Percentiles rank a stretch among this genome's conserved stretches.
Evolutionary conservation across 2,888 invertebrate genomes (phyloP).

Genomic region (Fragum fragum): DNA sequence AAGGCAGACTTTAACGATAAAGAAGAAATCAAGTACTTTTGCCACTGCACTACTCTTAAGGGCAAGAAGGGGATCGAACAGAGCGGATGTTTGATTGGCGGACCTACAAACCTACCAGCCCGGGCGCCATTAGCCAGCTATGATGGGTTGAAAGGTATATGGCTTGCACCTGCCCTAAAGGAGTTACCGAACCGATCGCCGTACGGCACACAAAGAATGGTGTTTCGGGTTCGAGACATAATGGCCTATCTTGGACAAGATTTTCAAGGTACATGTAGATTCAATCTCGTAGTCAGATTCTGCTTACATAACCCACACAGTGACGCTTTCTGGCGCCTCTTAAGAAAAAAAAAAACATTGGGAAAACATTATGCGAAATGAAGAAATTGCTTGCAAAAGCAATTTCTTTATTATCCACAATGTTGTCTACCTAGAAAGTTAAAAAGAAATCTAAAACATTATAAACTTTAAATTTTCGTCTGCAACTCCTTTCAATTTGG

Average conservation of each 20-base stretch:
- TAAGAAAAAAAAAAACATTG: too few species aligned
- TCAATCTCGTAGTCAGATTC: too few species aligned
- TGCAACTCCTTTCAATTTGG: too few species aligned
- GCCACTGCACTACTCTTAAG: slow-evolving; percentile 61
- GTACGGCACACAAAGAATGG: slow-evolving; percentile 63
- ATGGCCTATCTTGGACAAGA: slow-evolving; percentile 50
- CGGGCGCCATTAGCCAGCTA: slow-evolving; percentile 63
- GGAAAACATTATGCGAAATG: too few species aligned
- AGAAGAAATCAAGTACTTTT: slow-evolving; percentile 65
- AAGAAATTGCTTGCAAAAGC: too few species aligned
- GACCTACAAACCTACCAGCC: slow-evolving; percentile 57
- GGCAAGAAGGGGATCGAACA: slow-evolving; percentile 59
- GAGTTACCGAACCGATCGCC: slow-evolving; percentile 62
- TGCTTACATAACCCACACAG: too few species aligned
- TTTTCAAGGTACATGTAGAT: not conserved
- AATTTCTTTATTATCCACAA: too few species aligned
- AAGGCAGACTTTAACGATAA: slow-evolving; percentile 57
- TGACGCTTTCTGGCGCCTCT: too few species aligned
- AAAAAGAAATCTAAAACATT: too few species aligned
- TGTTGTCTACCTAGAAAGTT: too few species aligned
- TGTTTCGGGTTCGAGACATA: slow-evolving; percentile 55
- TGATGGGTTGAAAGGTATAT: slow-evolving; percentile 53
- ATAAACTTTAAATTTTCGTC: too few species aligned
- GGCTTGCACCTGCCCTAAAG: slow-evolving; percentile 55
- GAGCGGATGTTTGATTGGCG: slow-evolving; percentile 50